Evolutionary conservation across 2,113 vertebrate genomes (phyloP).

Genomic region (Empidonax alnorum): DNA sequence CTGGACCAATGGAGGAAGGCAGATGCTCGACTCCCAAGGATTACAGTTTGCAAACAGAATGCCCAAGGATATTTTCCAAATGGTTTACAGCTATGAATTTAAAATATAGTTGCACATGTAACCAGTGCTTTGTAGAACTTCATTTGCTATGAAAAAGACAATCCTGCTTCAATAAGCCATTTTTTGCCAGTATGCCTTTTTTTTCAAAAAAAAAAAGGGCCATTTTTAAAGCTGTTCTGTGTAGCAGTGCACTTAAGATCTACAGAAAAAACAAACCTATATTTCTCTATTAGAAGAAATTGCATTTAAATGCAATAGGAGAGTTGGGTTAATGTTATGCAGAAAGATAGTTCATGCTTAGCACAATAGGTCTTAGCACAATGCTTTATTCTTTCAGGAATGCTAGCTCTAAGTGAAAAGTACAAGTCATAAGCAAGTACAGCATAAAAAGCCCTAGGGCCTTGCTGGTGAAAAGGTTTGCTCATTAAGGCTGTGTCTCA

Average conservation of each 20-base stretch:
- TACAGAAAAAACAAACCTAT: neutral
- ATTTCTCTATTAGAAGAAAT: slow-evolving; percentile 45
- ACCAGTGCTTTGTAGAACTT: neutral
- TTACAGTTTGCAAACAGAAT: neutral
- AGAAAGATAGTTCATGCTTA: slow-evolving; percentile 70
- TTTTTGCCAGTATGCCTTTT: neutral
- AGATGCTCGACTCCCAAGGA: neutral
- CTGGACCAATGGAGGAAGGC: neutral
- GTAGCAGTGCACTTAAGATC: neutral
- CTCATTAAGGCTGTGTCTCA: slow-evolving; percentile 60
- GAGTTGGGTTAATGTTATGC: slow-evolving; percentile 60
- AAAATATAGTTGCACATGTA: neutral
- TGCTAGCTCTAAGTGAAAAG: slow-evolving; percentile 58
- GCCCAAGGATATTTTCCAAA: neutral
- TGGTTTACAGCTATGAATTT: neutral
- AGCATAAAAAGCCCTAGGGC: slow-evolving; percentile 62
- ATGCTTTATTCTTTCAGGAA: slow-evolving; percentile 70
- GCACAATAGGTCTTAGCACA: slow-evolving; percentile 65
- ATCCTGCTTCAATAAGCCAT: neutral
- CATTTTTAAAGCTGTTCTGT: neutral
- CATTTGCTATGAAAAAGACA: neutral
- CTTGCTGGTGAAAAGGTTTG: slow-evolving; percentile 51
- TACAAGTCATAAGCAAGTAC: slow-evolving; percentile 64
- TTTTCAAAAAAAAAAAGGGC: neutral
- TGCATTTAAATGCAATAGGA: slow-evolving; percentile 57